A percentile compares a stretch with the other conserved stretches of the same genome.
Conservation (phyloP, 1,140 invertebrate species). For the Potamilus streckersoni region DNA sequence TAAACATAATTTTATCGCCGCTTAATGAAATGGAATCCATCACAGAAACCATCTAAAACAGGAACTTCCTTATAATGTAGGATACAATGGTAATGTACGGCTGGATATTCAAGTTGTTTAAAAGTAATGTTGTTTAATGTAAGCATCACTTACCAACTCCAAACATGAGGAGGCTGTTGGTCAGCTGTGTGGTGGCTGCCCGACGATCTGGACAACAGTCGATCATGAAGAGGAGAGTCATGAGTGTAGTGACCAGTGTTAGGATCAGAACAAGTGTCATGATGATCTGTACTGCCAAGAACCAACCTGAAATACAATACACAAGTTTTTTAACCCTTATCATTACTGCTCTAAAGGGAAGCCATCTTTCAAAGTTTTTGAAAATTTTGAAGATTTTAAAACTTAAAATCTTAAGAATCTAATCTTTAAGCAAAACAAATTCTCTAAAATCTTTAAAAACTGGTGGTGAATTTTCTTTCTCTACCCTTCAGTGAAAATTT, state of each 20-base stretch:
- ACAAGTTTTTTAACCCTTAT: neutral
- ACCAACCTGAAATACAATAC: conserved; percentile 80
- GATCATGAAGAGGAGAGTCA: conserved; percentile 44
- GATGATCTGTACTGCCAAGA: conserved; percentile 91
- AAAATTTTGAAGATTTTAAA: no score
- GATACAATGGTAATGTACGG: neutral
- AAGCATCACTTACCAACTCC: neutral
- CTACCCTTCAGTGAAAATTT: no score
- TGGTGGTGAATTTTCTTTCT: no score
- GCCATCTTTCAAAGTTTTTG: no score
- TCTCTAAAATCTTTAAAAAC: no score
- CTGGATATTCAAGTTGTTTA: neutral
- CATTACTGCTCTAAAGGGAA: no score
- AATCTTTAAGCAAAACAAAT: no score
- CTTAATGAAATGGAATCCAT: no score
- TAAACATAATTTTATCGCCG: no score
- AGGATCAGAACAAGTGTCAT: conserved; percentile 81
- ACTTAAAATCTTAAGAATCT: no score
- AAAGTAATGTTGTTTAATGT: no score
- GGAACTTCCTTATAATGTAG: neutral
- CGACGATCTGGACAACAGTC: conserved; percentile 34
- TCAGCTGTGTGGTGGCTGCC: conserved; percentile 14
- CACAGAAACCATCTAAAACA: no score
- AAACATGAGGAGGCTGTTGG: conserved; percentile 30
- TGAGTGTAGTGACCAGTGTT: conserved; percentile 39